Conservation (phyloP, 2,888 invertebrate species). For the Drosophila vallismaia region DNA sequence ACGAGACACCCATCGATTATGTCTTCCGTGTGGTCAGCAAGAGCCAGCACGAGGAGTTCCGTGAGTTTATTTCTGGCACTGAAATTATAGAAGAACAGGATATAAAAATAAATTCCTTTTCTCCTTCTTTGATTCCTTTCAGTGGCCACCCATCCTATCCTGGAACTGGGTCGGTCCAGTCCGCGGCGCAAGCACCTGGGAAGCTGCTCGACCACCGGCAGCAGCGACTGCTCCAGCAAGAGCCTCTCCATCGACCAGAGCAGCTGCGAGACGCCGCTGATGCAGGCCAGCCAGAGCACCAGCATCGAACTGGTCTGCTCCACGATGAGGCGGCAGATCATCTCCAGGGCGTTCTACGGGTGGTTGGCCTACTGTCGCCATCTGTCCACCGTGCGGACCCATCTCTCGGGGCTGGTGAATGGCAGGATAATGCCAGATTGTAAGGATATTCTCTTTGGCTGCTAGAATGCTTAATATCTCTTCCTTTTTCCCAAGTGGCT, state of each 20-base stretch:
- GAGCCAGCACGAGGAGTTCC: slow-evolving; percentile 88
- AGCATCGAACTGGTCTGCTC: slow-evolving; percentile 93
- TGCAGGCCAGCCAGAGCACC: slow-evolving; percentile 84
- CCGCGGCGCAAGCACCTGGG: slow-evolving; percentile 85
- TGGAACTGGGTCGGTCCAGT: slow-evolving; percentile 85
- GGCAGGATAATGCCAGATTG: slow-evolving; percentile 88
- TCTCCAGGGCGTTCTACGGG: slow-evolving; percentile 97
- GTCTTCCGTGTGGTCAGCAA: slow-evolving; percentile 95
- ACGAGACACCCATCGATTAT: slow-evolving; percentile 88
- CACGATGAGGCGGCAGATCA: slow-evolving; percentile 97
- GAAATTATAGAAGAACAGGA: no score
- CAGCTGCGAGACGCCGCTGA: slow-evolving; percentile 74
- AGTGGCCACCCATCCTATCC: slow-evolving; percentile 89
- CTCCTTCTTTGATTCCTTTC: slow-evolving; percentile 1
- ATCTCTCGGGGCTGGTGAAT: slow-evolving; percentile 94
- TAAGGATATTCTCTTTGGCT: slow-evolving; percentile 66
- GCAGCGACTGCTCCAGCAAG: slow-evolving; percentile 87
- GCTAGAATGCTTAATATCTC: neutral
- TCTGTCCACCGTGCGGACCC: slow-evolving; percentile 95
- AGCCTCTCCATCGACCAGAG: slow-evolving; percentile 84
- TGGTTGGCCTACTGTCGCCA: slow-evolving; percentile 98
- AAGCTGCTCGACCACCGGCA: slow-evolving; percentile 87
- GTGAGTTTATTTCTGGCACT: slow-evolving; percentile 84
- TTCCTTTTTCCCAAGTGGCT: slow-evolving; percentile 83
- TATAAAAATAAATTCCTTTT: neutral